A percentile compares a stretch with the other conserved stretches of the same genome.
phyloP scores from a whole-genome alignment of 2,113 vertebrate genomes.

The Ammospiza caudacuta region DNA sequence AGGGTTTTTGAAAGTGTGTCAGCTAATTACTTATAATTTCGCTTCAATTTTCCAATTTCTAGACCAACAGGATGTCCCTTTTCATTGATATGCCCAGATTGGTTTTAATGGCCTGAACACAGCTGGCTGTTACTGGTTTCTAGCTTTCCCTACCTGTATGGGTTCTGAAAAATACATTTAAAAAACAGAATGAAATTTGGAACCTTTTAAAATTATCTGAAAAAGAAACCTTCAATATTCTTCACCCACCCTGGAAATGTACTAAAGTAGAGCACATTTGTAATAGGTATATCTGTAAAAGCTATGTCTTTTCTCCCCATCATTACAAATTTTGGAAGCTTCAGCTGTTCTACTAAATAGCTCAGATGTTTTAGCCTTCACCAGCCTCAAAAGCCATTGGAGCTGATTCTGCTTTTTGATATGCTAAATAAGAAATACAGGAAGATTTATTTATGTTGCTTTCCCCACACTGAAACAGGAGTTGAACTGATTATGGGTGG shows the following conservation, averaged over 20 bases:
- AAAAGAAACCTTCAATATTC: neutral
- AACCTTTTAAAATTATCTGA: neutral
- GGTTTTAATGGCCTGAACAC: slow-evolving; percentile 32
- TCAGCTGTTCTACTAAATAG: neutral
- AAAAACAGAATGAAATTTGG: neutral
- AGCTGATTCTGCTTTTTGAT: neutral
- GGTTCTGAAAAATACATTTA: neutral
- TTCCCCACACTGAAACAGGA: neutral
- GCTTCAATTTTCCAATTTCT: slow-evolving; percentile 66
- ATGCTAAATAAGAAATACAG: neutral
- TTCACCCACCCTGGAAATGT: neutral
- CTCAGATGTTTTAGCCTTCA: neutral
- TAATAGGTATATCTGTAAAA: neutral
- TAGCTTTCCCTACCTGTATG: neutral
- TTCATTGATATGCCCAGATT: neutral
- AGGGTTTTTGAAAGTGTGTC: slow-evolving; percentile 38
- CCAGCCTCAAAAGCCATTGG: neutral
- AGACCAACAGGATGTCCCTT: slow-evolving; percentile 23
- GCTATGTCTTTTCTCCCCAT: neutral
- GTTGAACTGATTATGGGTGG: neutral
- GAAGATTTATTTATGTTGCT: neutral
- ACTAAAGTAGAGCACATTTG: neutral
- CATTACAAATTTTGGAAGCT: neutral
- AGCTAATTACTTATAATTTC: slow-evolving; percentile 70
- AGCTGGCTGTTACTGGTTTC: slow-evolving; percentile 32